These are phyloP conservation scores for Callaeas wilsoni DNA, from an alignment of 2,113 vertebrate genomes.

Conservation along the genomic window DNA sequence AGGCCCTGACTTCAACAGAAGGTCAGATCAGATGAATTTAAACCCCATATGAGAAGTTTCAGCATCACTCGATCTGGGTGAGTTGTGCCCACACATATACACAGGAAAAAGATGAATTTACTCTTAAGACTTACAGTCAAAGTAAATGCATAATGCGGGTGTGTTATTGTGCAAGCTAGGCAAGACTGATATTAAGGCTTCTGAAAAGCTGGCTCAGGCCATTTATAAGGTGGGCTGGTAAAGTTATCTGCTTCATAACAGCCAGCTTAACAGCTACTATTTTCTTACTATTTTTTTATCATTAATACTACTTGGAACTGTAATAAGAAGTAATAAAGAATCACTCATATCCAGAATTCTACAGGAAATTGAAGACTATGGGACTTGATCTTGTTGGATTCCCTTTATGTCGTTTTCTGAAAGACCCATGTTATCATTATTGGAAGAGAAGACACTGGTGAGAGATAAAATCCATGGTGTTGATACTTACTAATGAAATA, in stretches of 20 bases:
- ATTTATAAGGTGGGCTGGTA: conserved; percentile 46
- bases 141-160: conserved; percentile 38
- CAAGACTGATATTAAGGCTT: conserved; percentile 58
- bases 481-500: not conserved
- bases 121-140: conserved; percentile 2
- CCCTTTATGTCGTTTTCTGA: not conserved
- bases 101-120: not conserved
- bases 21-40: not conserved
- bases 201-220: conserved; percentile 54
- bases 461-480: not conserved
- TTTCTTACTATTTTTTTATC: conserved; percentile 28
- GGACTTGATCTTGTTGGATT: not conserved
- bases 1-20: not conserved
- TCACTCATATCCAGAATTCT: not conserved
- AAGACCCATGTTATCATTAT: not conserved
- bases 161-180: conserved; percentile 33
- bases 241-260: conserved; percentile 63
- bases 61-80: not conserved
- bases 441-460: not conserved
- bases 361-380: not conserved
- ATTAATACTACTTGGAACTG: not conserved
- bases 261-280: not conserved
- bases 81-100: not conserved
- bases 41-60: not conserved
- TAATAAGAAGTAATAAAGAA: not conserved